A percentile compares a stretch with the other conserved stretches of the same genome.
Evolutionary conservation across 2,797 vertebrate genomes (phyloP).

Genomic region (Microhierax caerulescens): DNA sequence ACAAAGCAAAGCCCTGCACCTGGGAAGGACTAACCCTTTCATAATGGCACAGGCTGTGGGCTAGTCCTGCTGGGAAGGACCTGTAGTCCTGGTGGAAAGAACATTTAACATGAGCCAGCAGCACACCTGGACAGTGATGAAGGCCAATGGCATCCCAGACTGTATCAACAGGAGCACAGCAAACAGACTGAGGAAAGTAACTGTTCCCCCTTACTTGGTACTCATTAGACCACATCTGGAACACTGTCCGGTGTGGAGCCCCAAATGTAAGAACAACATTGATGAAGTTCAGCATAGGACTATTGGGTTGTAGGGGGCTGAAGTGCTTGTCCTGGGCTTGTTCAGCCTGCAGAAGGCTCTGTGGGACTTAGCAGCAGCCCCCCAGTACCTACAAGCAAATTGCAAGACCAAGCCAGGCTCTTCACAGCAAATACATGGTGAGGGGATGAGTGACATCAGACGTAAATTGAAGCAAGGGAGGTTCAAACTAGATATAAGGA

Average conservation of each 20-base stretch:
- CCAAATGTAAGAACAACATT: background rate
- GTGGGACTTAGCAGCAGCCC: background rate
- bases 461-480: background rate
- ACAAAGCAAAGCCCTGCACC: background rate
- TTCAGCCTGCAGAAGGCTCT: background rate
- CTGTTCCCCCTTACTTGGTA: background rate
- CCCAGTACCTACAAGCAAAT: background rate
- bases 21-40: background rate
- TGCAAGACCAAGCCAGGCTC: background rate
- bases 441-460: background rate
- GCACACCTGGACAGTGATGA: background rate
- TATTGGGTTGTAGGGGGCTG: background rate
- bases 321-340: background rate
- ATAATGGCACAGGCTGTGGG: background rate
- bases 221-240: background rate
- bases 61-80: background rate
- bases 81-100: background rate
- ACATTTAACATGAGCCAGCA: background rate
- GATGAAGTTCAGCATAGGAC: background rate
- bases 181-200: background rate
- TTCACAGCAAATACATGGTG: background rate
- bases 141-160: background rate
- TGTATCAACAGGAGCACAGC: background rate
- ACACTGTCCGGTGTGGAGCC: background rate
- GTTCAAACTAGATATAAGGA: background rate